phyloP scores from a whole-genome alignment of 1,140 invertebrate genomes.

The Trachelipus rathkii region DNA sequence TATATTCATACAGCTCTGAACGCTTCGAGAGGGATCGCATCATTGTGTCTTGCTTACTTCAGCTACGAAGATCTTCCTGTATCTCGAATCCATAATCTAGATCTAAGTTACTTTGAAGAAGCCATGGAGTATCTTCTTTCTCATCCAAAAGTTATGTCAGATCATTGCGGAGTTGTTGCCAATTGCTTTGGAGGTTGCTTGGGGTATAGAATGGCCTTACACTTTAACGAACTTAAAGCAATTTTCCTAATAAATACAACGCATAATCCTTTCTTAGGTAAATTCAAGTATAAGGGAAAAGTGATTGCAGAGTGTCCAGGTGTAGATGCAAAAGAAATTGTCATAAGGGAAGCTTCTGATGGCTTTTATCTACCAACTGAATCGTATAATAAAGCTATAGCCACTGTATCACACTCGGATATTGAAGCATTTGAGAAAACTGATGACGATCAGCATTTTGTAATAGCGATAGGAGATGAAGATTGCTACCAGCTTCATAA shows the following conservation, averaged over 20 bases:
- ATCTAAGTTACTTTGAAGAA: conserved; percentile 39
- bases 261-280: too few species aligned
- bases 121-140: conserved; percentile 34
- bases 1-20: conserved; percentile 35
- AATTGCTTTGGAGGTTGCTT: conserved; percentile 29
- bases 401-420: conserved; percentile 20
- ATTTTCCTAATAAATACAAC: conserved; percentile 28
- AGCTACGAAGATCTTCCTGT: conserved; percentile 31
- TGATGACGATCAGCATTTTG: conserved; percentile 36
- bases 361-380: background rate
- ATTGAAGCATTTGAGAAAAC: conserved; percentile 24
- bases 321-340: background rate
- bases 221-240: conserved; percentile 33
- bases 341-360: background rate
- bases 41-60: conserved; percentile 33
- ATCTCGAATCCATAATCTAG: conserved; percentile 3
- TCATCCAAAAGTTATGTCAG: conserved; percentile 30
- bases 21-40: conserved; percentile 35
- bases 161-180: conserved; percentile 36
- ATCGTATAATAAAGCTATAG: background rate
- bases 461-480: conserved; percentile 29
- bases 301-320: too few species aligned
- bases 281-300: too few species aligned
- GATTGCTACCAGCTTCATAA: conserved; percentile 20
- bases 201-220: conserved; percentile 25